These are phyloP conservation scores for Metopia argyrocephala DNA, from an alignment of 2,888 invertebrate species.

Conservation along the genomic window DNA sequence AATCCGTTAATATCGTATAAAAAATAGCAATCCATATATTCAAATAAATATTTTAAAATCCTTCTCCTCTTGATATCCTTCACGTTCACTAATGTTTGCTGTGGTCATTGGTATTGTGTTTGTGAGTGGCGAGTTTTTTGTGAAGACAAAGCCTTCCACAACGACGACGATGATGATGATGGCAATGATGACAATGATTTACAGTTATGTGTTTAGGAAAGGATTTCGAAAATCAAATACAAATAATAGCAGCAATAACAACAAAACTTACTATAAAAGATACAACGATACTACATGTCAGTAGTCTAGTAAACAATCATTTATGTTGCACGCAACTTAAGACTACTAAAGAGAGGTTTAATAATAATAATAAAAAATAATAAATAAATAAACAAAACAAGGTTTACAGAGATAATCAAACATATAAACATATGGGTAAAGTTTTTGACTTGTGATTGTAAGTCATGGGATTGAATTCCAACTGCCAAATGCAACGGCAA, in stretches of 20 bases:
- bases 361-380: background rate
- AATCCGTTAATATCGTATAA: background rate
- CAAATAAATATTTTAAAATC: background rate
- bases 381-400: background rate
- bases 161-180: conserved; percentile 18
- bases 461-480: no score
- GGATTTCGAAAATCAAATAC: conserved; percentile 57
- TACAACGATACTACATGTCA: background rate
- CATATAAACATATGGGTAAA: background rate
- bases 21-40: background rate
- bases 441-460: no score
- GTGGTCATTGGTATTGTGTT: conserved; percentile 51
- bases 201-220: conserved; percentile 72
- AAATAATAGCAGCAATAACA: background rate
- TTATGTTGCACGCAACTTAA: conserved; percentile 41
- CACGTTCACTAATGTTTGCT: conserved; percentile 34
- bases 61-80: background rate
- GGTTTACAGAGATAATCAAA: conserved; percentile 22
- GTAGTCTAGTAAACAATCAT: conserved; percentile 47
- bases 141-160: conserved; percentile 1
- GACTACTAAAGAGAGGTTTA: conserved; percentile 27
- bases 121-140: background rate
- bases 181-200: conserved; percentile 75
- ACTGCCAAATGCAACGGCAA: no score
- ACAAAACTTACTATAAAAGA: background rate